These are phyloP conservation scores for Drosophila ohnishii DNA, from an alignment of 1,140 invertebrate species.

Conservation along the genomic window DNA sequence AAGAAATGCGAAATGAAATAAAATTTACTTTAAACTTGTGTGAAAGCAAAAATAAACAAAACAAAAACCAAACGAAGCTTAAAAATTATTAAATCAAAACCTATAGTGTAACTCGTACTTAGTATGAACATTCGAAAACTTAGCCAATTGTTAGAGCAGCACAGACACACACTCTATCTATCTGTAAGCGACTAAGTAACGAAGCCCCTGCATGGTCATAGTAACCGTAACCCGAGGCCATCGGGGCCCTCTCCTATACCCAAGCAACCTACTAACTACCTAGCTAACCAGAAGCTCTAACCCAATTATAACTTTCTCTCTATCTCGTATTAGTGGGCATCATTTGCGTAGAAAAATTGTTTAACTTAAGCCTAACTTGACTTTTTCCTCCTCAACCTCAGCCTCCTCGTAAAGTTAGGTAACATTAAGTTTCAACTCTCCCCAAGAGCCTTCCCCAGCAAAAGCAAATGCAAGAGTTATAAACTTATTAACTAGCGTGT, in stretches of 20 bases:
- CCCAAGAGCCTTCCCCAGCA: conserved; percentile 46
- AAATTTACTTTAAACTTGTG: conserved; percentile 67
- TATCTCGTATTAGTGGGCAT: conserved; percentile 32
- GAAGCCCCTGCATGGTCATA: conserved; percentile 28
- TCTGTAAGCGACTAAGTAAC: conserved; percentile 43
- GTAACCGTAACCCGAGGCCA: conserved; percentile 7
- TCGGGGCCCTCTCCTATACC: conserved; percentile 39
- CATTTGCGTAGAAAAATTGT: conserved; percentile 30
- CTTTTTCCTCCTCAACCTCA: conserved; percentile 12
- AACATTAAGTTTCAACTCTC: conserved; percentile 22
- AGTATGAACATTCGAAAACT: conserved; percentile 53
- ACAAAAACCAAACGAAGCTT: conserved; percentile 47
- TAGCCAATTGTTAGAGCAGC: conserved; percentile 55
- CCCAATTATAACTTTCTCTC: conserved; percentile 27
- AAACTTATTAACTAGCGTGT: conserved; percentile 69
- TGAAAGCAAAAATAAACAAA: conserved; percentile 21
- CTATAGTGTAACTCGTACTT: conserved; percentile 65
- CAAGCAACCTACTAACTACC: conserved; percentile 39
- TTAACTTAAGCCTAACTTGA: conserved; percentile 17
- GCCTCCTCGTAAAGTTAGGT: conserved; percentile 3
- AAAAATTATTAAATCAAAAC: conserved; percentile 75
- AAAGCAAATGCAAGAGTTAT: conserved; percentile 56
- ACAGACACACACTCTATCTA: conserved; percentile 45
- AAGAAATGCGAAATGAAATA: conserved; percentile 27
- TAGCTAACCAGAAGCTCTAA: conserved; percentile 23